Conservation (phyloP, 2,113 vertebrate species). For the Odontophorus gujanensis region DNA sequence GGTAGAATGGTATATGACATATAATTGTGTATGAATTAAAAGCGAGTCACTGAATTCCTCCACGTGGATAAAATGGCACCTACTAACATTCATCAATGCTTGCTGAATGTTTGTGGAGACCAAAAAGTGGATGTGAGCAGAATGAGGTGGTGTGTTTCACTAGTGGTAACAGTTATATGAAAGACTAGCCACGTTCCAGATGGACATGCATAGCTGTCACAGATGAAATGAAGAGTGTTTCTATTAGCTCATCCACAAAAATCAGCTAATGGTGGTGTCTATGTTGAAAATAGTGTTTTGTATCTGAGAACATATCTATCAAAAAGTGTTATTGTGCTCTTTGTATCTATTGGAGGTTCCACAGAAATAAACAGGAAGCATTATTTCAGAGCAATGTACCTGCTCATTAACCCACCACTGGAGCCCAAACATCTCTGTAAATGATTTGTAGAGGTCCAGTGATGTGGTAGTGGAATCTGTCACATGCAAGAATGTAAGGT, state of each 20-base stretch:
- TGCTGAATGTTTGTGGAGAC: background rate
- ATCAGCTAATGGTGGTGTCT: background rate
- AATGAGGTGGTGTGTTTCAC: background rate
- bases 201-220: background rate
- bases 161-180: background rate
- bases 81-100: background rate
- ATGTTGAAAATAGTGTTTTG: background rate
- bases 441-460: background rate
- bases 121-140: background rate
- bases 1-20: background rate
- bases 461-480: background rate
- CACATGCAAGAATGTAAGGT: background rate
- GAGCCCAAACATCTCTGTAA: background rate
- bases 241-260: background rate
- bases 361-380: too few relatives aligned
- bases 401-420: fast-evolving
- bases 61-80: background rate
- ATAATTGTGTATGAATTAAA: background rate
- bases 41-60: background rate
- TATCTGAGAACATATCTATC: too few relatives aligned
- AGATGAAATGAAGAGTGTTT: background rate
- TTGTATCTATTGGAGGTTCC: too few relatives aligned
- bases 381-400: background rate
- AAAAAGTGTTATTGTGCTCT: too few relatives aligned
- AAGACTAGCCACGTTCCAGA: background rate